These are phyloP conservation scores for Neomorphus geoffroyi DNA, from an alignment of 2,797 vertebrate genomes.

Conservation along the genomic window DNA sequence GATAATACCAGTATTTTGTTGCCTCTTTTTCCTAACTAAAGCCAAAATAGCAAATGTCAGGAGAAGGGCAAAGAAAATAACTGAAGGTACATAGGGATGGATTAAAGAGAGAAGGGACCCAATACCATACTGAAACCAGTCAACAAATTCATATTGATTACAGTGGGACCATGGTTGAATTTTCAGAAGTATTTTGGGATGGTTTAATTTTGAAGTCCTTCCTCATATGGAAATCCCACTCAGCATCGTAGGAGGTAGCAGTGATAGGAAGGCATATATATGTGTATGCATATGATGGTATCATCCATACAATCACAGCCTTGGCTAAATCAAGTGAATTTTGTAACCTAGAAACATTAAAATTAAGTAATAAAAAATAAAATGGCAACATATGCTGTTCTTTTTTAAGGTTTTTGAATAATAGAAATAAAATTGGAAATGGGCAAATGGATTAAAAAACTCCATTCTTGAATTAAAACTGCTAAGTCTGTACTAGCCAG, in stretches of 20 bases:
- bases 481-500: conserved; percentile 25
- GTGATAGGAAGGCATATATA: conserved; percentile 65
- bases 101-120: neutral
- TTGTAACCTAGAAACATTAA: conserved; percentile 65
- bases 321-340: conserved; percentile 58
- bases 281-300: conserved; percentile 59
- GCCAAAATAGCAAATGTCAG: conserved; percentile 40
- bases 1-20: conserved; percentile 17
- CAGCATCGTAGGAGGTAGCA: conserved; percentile 56
- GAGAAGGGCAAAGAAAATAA: conserved; percentile 37
- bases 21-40: neutral
- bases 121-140: neutral
- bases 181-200: conserved; percentile 42
- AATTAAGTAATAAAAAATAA: conserved; percentile 40
- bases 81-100: neutral
- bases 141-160: neutral
- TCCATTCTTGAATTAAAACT: conserved; percentile 8
- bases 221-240: conserved; percentile 59
- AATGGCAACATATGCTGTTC: conserved; percentile 48
- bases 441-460: neutral
- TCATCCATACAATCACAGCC: conserved; percentile 55
- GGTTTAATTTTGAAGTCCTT: conserved; percentile 52
- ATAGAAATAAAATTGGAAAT: conserved; percentile 53
- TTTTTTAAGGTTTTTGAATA: conserved; percentile 57
- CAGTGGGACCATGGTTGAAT: neutral